A percentile compares a stretch with the other conserved stretches of the same genome.
Conservation (phyloP, 2,797 vertebrate species). For the Aulostomus chinensis region DNA sequence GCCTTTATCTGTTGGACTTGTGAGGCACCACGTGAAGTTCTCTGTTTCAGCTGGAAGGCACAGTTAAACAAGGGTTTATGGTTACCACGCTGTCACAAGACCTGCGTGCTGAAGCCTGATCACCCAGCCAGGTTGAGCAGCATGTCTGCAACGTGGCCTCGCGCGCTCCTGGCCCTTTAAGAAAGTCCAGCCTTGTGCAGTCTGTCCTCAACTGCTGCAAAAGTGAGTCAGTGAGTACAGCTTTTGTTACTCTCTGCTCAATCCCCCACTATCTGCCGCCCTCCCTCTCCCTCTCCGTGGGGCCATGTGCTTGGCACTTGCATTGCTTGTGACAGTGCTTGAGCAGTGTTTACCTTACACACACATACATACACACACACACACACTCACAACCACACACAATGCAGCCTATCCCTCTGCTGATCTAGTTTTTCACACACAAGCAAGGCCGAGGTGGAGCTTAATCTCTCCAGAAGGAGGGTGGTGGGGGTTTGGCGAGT, state of each 20-base stretch:
- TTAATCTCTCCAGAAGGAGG: conserved; percentile 9
- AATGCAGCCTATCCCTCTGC: conserved; percentile 21
- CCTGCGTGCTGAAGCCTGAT: conserved; percentile 37
- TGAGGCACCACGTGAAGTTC: conserved; percentile 48
- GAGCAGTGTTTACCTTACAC: conserved; percentile 66
- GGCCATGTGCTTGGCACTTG: conserved; percentile 76
- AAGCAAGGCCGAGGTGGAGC: conserved; percentile 26
- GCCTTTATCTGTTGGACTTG: conserved; percentile 45
- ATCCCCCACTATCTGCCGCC: conserved; percentile 42
- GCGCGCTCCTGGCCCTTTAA: conserved; percentile 71
- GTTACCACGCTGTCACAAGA: conserved; percentile 70
- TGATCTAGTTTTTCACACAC: conserved; percentile 47
- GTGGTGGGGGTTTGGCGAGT: conserved; percentile 4
- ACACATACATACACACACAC: conserved; percentile 15
- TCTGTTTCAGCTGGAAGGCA: conserved; percentile 47
- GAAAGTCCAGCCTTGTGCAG: conserved; percentile 54
- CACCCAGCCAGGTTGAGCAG: conserved; percentile 38
- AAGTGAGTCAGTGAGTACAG: conserved; percentile 75
- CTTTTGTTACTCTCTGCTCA: conserved; percentile 59
- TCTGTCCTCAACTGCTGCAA: conserved; percentile 62
- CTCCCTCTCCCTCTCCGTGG: conserved; percentile 39
- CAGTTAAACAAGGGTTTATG: conserved; percentile 56
- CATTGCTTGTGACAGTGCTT: conserved; percentile 64
- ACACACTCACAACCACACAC: conserved; percentile 15
- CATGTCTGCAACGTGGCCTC: conserved; percentile 71